Conservation (phyloP, 2,797 vertebrate genomes). For the Neosilurus hyrtlii region DNA sequence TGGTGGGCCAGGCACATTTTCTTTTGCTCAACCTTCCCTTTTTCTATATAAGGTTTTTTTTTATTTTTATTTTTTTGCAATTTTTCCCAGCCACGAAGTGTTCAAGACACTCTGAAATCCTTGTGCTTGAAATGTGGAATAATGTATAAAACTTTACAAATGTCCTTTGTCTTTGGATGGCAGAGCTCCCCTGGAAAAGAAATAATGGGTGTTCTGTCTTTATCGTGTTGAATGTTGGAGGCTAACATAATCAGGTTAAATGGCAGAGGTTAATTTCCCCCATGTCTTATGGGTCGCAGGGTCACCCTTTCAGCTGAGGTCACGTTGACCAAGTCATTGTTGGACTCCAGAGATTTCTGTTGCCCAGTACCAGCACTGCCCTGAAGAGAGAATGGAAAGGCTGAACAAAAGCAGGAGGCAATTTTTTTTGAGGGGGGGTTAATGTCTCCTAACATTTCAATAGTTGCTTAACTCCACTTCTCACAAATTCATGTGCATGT, state of each 20-base stretch:
- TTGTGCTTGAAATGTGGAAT: background rate
- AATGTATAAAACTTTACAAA: background rate
- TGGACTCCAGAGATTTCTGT: conserved; percentile 5
- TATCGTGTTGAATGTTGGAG: background rate
- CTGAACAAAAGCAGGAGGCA: conserved; percentile 20
- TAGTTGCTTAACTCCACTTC: background rate
- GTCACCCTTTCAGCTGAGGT: conserved; percentile 26
- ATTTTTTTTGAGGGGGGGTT: background rate
- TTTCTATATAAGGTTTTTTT: background rate
- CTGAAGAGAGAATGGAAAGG: conserved; percentile 4
- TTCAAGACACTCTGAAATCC: conserved; percentile 6
- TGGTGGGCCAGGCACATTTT: conserved; percentile 34
- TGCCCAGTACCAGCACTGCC: background rate
- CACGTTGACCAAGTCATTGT: conserved; percentile 13
- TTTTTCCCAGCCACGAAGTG: background rate
- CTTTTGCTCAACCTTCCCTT: conserved; percentile 9
- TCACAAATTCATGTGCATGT: background rate
- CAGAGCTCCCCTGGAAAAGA: background rate
- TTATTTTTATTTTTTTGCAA: background rate
- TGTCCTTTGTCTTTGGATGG: background rate
- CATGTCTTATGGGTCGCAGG: background rate
- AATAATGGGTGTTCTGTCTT: background rate
- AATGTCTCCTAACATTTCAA: background rate
- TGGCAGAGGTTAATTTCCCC: background rate
- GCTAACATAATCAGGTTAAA: background rate